A percentile compares a stretch with the other conserved stretches of the same genome.
Evolutionary conservation across 2,888 invertebrate species (phyloP).

Genomic region (Rhagonycha lutea): DNA sequence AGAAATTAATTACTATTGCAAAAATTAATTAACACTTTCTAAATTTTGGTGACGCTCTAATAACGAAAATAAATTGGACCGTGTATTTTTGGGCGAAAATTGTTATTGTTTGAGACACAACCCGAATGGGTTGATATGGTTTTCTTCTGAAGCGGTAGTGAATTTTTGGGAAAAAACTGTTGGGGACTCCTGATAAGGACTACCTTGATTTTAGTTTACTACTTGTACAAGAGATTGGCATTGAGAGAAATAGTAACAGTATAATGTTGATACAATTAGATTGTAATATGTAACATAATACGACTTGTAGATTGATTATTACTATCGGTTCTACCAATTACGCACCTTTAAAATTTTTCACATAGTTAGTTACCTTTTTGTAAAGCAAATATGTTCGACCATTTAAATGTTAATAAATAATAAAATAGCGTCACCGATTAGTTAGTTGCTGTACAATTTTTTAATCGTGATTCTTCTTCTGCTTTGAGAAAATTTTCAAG

Average conservation of each 20-base stretch:
- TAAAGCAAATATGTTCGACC: neutral
- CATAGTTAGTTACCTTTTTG: constrained; percentile 7
- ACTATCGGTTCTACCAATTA: constrained; percentile 22
- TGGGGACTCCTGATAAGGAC: constrained; percentile 24
- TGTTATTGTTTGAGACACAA: too few relatives aligned
- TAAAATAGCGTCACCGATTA: neutral
- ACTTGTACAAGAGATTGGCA: constrained; percentile 47
- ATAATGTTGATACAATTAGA: constrained; percentile 51
- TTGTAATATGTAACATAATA: constrained; percentile 45
- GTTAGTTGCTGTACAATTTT: neutral
- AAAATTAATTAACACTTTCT: neutral
- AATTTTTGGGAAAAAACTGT: neutral
- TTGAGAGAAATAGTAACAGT: constrained; percentile 50
- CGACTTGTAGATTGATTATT: constrained; percentile 40
- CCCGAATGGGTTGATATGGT: too few relatives aligned
- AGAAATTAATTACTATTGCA: neutral
- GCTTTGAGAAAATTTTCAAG: neutral
- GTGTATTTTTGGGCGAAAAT: neutral
- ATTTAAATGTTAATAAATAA: neutral
- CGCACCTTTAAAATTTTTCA: constrained; percentile 27
- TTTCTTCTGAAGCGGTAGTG: neutral
- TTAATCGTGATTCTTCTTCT: neutral
- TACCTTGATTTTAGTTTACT: constrained; percentile 46
- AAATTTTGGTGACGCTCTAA: neutral
- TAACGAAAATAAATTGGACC: neutral